Evolutionary conservation across 2,797 vertebrate genomes (phyloP).

Genomic region (Myotis findleyi): DNA sequence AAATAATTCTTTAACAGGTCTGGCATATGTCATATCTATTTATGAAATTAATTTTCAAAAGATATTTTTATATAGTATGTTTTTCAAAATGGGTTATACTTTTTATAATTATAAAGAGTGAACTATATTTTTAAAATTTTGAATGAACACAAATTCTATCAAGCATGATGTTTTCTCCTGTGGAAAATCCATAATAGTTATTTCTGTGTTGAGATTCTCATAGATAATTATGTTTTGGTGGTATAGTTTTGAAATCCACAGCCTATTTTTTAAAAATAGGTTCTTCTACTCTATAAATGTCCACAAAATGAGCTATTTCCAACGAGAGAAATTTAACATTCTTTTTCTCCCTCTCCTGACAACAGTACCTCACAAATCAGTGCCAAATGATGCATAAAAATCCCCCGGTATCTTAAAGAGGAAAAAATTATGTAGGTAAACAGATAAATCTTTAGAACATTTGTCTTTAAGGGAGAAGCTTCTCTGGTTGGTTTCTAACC

Average conservation of each 20-base stretch:
- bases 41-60: neutral
- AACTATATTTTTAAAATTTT: neutral
- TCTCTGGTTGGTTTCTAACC: conserved; percentile 88
- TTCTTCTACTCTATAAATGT: conserved; percentile 67
- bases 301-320: conserved; percentile 80
- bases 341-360: conserved; percentile 74
- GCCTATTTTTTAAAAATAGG: conserved; percentile 33
- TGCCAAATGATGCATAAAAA: conserved; percentile 86
- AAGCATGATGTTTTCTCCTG: conserved; percentile 1
- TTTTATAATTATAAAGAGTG: neutral
- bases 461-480: conserved; percentile 87
- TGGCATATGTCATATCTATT: neutral
- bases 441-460: conserved; percentile 89
- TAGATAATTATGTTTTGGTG: conserved; percentile 78
- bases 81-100: neutral
- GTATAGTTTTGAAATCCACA: conserved; percentile 72
- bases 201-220: conserved; percentile 65
- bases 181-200: conserved; percentile 7
- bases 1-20: neutral
- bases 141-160: conserved; percentile 54
- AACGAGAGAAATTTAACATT: conserved; percentile 67
- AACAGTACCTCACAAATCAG: conserved; percentile 85
- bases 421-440: conserved; percentile 87
- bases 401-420: conserved; percentile 85
- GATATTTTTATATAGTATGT: neutral